Evolutionary conservation across 2,888 invertebrate species (phyloP).

Genomic region (Melieria picta): DNA sequence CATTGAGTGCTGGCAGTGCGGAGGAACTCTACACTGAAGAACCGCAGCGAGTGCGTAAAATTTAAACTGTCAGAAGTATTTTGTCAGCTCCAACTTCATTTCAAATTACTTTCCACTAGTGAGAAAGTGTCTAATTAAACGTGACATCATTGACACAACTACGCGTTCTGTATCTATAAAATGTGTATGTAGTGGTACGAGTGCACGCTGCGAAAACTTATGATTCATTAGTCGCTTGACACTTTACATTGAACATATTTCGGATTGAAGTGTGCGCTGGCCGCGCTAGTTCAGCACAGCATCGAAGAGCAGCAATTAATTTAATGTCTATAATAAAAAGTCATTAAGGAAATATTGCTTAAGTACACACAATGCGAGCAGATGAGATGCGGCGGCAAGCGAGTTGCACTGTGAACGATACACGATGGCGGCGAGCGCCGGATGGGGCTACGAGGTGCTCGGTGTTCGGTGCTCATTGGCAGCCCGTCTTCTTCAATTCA

Average conservation of each 20-base stretch:
- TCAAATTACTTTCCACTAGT: neutral
- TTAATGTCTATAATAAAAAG: conserved; percentile 16
- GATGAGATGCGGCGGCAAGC: no score
- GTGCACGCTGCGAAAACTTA: neutral
- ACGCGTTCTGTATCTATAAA: neutral
- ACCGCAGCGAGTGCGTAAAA: no score
- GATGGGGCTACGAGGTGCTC: no score
- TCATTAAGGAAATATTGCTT: conserved; percentile 2
- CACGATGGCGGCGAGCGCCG: no score
- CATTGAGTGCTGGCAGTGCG: no score
- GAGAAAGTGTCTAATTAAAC: neutral
- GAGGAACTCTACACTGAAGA: no score
- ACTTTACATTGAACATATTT: neutral
- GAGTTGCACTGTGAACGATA: no score
- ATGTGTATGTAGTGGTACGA: neutral
- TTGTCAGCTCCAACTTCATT: no score
- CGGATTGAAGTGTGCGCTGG: neutral
- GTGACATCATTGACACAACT: neutral
- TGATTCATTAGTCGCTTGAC: neutral
- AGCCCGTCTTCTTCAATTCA: no score
- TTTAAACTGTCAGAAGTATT: no score
- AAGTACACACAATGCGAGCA: no score
- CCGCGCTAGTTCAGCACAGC: conserved; percentile 1
- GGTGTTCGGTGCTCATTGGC: no score
- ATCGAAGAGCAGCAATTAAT: neutral